These are phyloP conservation scores for Neotoxoptera formosana DNA, from an alignment of 1,140 invertebrate genomes.

Conservation along the genomic window DNA sequence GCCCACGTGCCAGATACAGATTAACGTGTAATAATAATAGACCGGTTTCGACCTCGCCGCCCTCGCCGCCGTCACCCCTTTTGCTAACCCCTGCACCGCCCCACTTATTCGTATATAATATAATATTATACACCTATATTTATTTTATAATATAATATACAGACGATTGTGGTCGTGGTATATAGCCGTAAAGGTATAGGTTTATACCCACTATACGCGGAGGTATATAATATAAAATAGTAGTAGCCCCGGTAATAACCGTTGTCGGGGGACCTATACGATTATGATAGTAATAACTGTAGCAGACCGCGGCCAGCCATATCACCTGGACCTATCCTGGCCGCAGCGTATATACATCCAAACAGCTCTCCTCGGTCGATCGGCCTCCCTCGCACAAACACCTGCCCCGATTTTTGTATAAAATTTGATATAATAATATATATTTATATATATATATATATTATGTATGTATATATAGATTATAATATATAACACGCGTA, in stretches of 20 bases:
- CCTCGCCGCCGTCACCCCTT: conserved; percentile 2
- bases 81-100: background rate
- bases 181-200: background rate
- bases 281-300: conserved; percentile 29
- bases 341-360: background rate
- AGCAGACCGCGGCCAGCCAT: conserved; percentile 7
- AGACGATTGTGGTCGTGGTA: background rate
- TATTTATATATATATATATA: background rate
- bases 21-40: conserved; percentile 56
- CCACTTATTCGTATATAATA: background rate
- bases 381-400: background rate
- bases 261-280: background rate
- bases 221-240: background rate
- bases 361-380: background rate
- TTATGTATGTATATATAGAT: background rate
- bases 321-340: conserved; percentile 43
- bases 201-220: background rate
- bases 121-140: background rate
- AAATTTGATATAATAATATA: background rate
- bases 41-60: conserved; percentile 38
- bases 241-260: background rate
- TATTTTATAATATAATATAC: conserved; percentile 2
- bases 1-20: conserved; percentile 53
- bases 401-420: conserved; percentile 28
- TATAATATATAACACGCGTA: background rate